A percentile compares a stretch with the other conserved stretches of the same genome.
phyloP scores from a whole-genome alignment of 2,888 invertebrate genomes.

The Siphonodentalium dalli region DNA sequence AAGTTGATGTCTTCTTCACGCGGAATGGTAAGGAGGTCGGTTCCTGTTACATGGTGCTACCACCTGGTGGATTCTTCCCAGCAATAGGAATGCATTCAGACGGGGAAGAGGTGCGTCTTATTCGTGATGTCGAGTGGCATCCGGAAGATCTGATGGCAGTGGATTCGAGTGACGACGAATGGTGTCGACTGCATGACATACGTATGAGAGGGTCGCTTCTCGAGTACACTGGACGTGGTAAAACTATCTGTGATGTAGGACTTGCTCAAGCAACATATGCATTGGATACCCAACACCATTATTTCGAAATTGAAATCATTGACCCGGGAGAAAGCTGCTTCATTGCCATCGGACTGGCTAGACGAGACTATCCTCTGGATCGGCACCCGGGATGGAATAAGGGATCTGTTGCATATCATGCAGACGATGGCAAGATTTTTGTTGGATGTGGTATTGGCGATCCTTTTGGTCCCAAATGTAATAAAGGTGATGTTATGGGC shows the following conservation, averaged over 20 bases:
- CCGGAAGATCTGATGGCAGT: conserved; percentile 67
- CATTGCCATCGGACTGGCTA: conserved; percentile 69
- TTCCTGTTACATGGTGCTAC: conserved; percentile 26
- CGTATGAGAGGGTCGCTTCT: conserved; percentile 67
- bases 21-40: conserved; percentile 67
- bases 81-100: conserved; percentile 66
- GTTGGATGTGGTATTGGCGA: conserved; percentile 68
- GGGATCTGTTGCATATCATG: conserved; percentile 70
- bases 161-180: conserved; percentile 68
- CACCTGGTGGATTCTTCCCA: conserved; percentile 64
- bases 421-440: conserved; percentile 70
- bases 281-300: conserved; percentile 68
- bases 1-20: conserved; percentile 66
- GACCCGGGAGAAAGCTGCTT: conserved; percentile 70
- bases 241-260: conserved; percentile 69
- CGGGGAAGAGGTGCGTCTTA: conserved; percentile 65
- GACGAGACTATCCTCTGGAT: conserved; percentile 68
- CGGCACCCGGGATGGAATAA: conserved; percentile 70
- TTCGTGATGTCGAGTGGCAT: conserved; percentile 62
- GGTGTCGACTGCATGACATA: conserved; percentile 68
- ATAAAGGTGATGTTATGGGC: conserved; percentile 70
- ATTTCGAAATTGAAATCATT: conserved; percentile 70
- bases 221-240: conserved; percentile 69
- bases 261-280: conserved; percentile 69
- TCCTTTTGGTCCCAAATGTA: conserved; percentile 69